phyloP scores from a whole-genome alignment of 2,888 invertebrate species.

The Dermolepida albohirtum region DNA sequence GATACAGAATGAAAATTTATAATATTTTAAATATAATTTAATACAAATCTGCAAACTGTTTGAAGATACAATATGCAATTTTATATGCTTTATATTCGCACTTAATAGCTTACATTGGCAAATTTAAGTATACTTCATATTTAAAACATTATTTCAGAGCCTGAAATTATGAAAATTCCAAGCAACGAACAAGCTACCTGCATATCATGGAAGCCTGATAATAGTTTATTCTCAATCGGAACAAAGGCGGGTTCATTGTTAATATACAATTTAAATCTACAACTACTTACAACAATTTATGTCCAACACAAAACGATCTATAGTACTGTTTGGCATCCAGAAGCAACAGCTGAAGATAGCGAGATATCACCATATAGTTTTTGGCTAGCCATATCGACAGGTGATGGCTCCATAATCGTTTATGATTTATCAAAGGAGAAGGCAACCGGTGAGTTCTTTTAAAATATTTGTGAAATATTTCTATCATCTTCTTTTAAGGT shows the following conservation, averaged over 20 bases:
- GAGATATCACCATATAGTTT: constrained; percentile 70
- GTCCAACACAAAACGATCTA: constrained; percentile 74
- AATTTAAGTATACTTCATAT: no score
- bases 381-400: constrained; percentile 75
- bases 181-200: constrained; percentile 65
- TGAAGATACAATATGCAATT: no score
- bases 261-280: constrained; percentile 51
- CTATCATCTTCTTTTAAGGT: constrained; percentile 2
- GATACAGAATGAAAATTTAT: no score
- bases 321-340: constrained; percentile 79
- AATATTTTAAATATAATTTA: no score
- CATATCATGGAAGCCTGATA: constrained; percentile 73
- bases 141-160: constrained; percentile 53
- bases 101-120: no score
- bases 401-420: constrained; percentile 67
- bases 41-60: no score
- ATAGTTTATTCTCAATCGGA: constrained; percentile 72
- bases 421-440: constrained; percentile 59
- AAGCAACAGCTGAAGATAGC: constrained; percentile 70
- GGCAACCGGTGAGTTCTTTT: constrained; percentile 9
- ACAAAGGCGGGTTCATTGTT: constrained; percentile 72
- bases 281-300: constrained; percentile 61
- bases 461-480: background rate
- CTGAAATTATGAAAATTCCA: constrained; percentile 58
- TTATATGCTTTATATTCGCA: no score